Base-by-base conservation (phyloP, 2,797 vertebrate genomes). In the Neostethus bicornis region DNA sequence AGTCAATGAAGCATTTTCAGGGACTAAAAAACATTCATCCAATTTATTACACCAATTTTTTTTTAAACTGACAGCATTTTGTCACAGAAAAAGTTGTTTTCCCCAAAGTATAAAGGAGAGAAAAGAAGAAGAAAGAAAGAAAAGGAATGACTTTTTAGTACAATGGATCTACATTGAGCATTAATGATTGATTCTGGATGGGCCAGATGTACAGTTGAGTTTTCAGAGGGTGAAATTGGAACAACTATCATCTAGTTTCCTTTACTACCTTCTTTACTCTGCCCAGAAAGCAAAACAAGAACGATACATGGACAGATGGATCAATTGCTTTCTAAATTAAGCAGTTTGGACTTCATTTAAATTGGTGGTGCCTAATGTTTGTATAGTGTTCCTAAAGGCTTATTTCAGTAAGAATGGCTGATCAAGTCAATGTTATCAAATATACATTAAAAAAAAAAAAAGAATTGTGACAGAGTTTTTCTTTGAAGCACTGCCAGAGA, bases 331-430 rank as follows among this genome's bases (percentile, higher is more conserved):
- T 32, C 7, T 29, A 16, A 21, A 9, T 69, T 61, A 47, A 51
- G 38, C 42, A 29, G 32, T 29, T 69, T 23, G 11, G 65, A 14
- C 9, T 25, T 51, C 26, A 66, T 42, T 43, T 50, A 62, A 55
- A 25, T 23, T 21, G 17, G 29, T 23, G 31, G 31, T 51, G 14
- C 3, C 51, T 48, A 12, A 26, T 39, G 23, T 42, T 60, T 52
- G 26, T 57, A 16, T 31, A 37, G 29, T 50, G 14, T 29, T 48
- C 26, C 21, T 50, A 26, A 63, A 55, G 51, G 13, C 48, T 56
- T 23, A 4, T 46, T 20, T 60, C 14, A 49, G 24, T 52, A 17
- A 60, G 17, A 39, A 42, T 37, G 11, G 12, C 6, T 34, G n/a
- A 52, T 35, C 14, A 57, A 48, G 28, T 52, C 21, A 24, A 63